These are phyloP conservation scores for Chloroceryle amazona DNA, from an alignment of 2,797 vertebrate genomes.

Conservation along the genomic window DNA sequence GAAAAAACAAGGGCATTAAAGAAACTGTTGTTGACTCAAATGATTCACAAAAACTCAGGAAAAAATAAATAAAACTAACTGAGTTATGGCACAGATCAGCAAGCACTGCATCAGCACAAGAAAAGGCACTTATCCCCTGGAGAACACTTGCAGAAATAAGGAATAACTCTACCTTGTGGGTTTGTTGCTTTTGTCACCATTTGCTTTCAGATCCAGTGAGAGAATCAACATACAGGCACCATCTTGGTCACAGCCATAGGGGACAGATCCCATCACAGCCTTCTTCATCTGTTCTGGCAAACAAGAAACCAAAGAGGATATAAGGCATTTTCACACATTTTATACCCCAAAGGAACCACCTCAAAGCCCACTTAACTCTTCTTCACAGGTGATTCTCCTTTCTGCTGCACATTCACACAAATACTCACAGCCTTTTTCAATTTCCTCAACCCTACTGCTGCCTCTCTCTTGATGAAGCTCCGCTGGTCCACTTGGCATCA, in stretches of 20 bases:
- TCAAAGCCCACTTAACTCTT: neutral
- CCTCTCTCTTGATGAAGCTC: neutral
- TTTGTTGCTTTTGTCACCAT: neutral
- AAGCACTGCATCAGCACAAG: neutral
- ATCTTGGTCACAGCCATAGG: accelerated
- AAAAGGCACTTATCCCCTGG: neutral
- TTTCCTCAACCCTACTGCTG: neutral
- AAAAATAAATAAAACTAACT: neutral
- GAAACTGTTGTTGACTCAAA: neutral
- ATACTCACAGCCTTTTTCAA: neutral
- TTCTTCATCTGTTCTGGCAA: accelerated
- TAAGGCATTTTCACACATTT: accelerated
- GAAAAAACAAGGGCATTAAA: neutral
- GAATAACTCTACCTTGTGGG: neutral
- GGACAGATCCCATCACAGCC: accelerated
- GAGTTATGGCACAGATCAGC: accelerated
- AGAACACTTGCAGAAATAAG: neutral
- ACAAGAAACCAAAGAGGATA: accelerated
- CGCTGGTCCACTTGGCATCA: neutral
- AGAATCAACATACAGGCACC: accelerated
- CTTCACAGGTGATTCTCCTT: neutral
- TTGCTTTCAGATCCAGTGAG: neutral
- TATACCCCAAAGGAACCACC: neutral
- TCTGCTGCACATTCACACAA: neutral
- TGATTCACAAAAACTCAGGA: neutral